Evolutionary conservation across 2,113 vertebrate species (phyloP).

Genomic region (Actenoides hombroni): DNA sequence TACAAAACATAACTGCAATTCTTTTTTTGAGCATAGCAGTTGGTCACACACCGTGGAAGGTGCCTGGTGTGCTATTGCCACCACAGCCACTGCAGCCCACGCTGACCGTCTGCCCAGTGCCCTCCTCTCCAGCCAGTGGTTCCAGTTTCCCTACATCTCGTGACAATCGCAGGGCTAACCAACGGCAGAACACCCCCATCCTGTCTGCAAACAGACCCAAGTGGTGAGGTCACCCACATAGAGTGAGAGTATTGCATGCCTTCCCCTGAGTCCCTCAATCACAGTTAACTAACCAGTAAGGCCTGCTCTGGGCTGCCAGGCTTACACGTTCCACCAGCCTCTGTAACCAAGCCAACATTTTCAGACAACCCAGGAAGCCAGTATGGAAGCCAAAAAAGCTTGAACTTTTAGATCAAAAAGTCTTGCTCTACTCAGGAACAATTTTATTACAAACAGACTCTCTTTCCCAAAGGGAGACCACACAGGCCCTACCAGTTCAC

Average conservation of each 20-base stretch:
- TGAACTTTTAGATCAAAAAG: neutral
- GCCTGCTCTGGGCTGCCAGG: neutral
- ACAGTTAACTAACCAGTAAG: neutral
- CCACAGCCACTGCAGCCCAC: rapidly evolving
- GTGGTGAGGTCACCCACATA: neutral
- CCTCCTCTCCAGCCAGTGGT: neutral
- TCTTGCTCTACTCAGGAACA: neutral
- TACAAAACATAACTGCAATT: neutral
- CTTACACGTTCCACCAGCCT: neutral
- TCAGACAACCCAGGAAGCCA: neutral
- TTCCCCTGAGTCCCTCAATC: neutral
- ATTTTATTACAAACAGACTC: neutral
- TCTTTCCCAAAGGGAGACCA: neutral
- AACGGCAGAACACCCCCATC: neutral
- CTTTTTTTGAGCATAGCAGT: neutral
- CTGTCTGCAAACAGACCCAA: neutral
- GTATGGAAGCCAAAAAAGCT: neutral
- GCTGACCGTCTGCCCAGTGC: neutral
- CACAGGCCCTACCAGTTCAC: neutral
- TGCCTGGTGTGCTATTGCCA: neutral
- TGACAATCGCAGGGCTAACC: neutral
- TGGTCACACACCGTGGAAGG: neutral
- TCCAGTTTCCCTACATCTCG: neutral
- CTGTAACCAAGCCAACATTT: neutral
- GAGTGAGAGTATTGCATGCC: neutral